Evolutionary conservation across 2,888 invertebrate genomes (phyloP), one percentile per base, ranked within the genome.

Genomic region (Synergus gifuensis): DNA sequence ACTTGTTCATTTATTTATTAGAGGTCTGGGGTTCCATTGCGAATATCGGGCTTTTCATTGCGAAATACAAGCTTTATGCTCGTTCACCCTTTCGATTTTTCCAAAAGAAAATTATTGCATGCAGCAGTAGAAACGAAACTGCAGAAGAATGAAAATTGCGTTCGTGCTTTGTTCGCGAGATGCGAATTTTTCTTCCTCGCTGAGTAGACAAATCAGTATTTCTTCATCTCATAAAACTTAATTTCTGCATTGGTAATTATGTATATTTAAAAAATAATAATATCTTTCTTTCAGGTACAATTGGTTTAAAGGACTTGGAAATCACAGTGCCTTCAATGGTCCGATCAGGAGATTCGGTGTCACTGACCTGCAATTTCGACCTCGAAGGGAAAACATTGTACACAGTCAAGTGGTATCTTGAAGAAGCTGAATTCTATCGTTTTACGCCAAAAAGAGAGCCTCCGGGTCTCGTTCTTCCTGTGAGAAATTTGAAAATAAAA

Each of bases 321-420:
- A 91, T 92, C 82, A 90, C 87, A 78, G 91, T 90, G 5, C 92
- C 91, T 36, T 78, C 83, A 0, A 89, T 90, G 86, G 91, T 91
- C 49, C 87, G 88, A 79, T 89, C 91, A 40, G 91, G 91, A 16
- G 91, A 92, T 80, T 88, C 91, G n/a, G 91, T 91, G 77, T 86
- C 88, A 9, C 84, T 92, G 11, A 88, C 91, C 54, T 92, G 92
- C 81, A 85, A 88, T 84, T 92, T 91, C 82, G 90, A 91, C 28
- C 85, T 92, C 40, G 88, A 91, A 60, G 87, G 87, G 9, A 86
- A 85, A 46, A 79, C 86, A 69, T 93, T 96, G 7, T 96, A 96
- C 92, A 95, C 96, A 82, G 95, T 96, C 89, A 94, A 96, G 91
- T 96, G 96, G 96, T 96, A 96, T 92, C 93, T 95, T 81, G 95